phyloP scores from a whole-genome alignment of 2,797 vertebrate species.

The Sebastes baramenuke region DNA sequence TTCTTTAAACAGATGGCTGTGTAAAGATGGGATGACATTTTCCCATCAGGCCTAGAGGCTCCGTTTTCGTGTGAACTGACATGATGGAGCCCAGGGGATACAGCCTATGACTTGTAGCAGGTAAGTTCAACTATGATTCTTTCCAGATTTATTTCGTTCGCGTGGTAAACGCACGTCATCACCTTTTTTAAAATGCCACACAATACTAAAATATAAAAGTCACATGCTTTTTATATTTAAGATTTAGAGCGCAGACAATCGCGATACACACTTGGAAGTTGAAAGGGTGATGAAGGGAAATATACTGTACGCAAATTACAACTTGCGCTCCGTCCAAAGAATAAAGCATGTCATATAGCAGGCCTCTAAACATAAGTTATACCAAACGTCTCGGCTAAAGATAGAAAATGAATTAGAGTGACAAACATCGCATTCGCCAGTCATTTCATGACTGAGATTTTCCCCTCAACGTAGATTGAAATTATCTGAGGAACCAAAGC shows the following conservation, averaged over 20 bases:
- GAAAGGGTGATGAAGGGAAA: constrained; percentile 63
- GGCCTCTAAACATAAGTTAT: constrained; percentile 76
- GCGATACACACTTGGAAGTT: constrained; percentile 29
- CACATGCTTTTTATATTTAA: background rate
- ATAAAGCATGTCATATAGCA: constrained; percentile 67
- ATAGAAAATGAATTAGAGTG: constrained; percentile 69
- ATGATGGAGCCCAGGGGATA: constrained; percentile 55
- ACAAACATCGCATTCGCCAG: constrained; percentile 55
- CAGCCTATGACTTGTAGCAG: constrained; percentile 42
- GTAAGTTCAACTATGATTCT: constrained; percentile 58
- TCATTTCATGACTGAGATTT: constrained; percentile 20
- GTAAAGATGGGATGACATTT: constrained; percentile 57
- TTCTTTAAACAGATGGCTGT: constrained; percentile 70
- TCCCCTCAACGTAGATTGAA: constrained; percentile 19
- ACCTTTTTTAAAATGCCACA: constrained; percentile 5
- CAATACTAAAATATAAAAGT: background rate
- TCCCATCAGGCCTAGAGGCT: constrained; percentile 61
- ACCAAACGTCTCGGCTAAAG: constrained; percentile 61
- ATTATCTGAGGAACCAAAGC: constrained; percentile 33
- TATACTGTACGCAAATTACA: constrained; percentile 68
- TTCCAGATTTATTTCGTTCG: constrained; percentile 38
- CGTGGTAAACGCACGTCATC: constrained; percentile 37
- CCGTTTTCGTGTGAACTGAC: constrained; percentile 44
- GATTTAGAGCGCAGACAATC: constrained; percentile 28
- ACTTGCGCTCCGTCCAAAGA: constrained; percentile 56